Base-by-base conservation (phyloP, 1,140 invertebrate genomes). In the Cydia splendana region DNA sequence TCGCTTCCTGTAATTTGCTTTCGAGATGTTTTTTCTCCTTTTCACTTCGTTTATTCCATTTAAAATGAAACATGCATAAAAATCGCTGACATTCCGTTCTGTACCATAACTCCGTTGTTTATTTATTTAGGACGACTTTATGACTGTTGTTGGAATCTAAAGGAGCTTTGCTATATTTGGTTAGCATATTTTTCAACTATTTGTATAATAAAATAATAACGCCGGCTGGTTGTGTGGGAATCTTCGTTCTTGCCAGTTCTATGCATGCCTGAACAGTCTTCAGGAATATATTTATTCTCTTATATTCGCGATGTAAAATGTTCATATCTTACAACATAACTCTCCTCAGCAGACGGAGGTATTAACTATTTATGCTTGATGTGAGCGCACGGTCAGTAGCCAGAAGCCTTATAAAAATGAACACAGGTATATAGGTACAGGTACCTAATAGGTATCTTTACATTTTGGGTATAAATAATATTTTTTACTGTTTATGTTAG, bases 1-100 rank as follows among this genome's bases (percentile, higher is more conserved):
- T 85, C 79, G 78, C 81, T 86, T 87, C 82, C 84, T 84, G 79
- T 85, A 86, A 86, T 88, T 87, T 85, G 82, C 80, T 83, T 85
- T 84, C 73, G 75, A 28, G 75, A 77, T 77, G 74, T 78, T 80
- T 81, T 81, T 84, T 81, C 73, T 69, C 48, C 53, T 79, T 82
- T 81, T 82, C 77, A 77, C 78, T 75, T 79, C 74, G 77, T 78
- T 82, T 83, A 81, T 83, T 83, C 77, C 73, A 80, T 81, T 81
- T 83, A 80, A 81, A 80, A 80, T 73, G 78, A 76, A 79, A 83
- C 77, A 76, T 65, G 77, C 77, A 78, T 78, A 77, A 69, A 69
- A 13, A 69, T 69, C 65, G 28, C 65, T 65, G 65, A n/a, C 15
- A 38, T 69, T 69, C 2, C 65, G 30, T 69, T 69, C 30, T 12